Evolutionary conservation across 2,113 vertebrate species (phyloP).

Genomic region (Caranx ignobilis): DNA sequence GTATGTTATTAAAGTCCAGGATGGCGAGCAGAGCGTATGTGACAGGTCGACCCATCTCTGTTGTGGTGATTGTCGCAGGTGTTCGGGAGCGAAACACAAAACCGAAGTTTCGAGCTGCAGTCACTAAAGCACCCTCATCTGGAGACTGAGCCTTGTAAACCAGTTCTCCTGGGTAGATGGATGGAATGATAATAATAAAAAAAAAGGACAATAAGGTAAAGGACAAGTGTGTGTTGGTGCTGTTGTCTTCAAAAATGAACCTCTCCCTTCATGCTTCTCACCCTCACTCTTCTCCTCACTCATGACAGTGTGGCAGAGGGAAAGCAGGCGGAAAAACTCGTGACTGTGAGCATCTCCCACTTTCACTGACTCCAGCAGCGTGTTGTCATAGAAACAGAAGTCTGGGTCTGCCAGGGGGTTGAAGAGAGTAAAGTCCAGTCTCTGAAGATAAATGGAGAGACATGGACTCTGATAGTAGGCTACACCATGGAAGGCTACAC

Average conservation of each 20-base stretch:
- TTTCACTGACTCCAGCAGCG: constrained; percentile 89
- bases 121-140: constrained; percentile 92
- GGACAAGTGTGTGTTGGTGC: not conserved
- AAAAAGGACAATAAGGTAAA: not conserved
- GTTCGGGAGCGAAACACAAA: constrained; percentile 94
- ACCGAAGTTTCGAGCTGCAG: constrained; percentile 92
- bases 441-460: constrained; percentile 63
- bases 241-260: not conserved
- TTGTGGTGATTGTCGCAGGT: constrained; percentile 90
- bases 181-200: not conserved
- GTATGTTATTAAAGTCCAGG: constrained; percentile 95
- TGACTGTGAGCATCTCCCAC: constrained; percentile 87
- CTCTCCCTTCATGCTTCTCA: constrained; percentile 74
- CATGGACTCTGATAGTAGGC: not conserved
- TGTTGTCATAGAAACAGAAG: constrained; percentile 91
- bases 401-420: constrained; percentile 89
- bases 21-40: constrained; percentile 94
- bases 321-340: constrained; percentile 93
- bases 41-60: constrained; percentile 87
- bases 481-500: not conserved
- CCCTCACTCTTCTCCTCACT: constrained; percentile 92
- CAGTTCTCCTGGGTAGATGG: constrained; percentile 84
- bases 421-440: constrained; percentile 90
- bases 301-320: constrained; percentile 95
- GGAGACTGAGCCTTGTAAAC: constrained; percentile 96